A percentile compares a stretch with the other conserved stretches of the same genome.
These are phyloP conservation scores for Hypocryptadius cinnamomeus DNA, from an alignment of 2,113 vertebrate genomes.

Conservation along the genomic window DNA sequence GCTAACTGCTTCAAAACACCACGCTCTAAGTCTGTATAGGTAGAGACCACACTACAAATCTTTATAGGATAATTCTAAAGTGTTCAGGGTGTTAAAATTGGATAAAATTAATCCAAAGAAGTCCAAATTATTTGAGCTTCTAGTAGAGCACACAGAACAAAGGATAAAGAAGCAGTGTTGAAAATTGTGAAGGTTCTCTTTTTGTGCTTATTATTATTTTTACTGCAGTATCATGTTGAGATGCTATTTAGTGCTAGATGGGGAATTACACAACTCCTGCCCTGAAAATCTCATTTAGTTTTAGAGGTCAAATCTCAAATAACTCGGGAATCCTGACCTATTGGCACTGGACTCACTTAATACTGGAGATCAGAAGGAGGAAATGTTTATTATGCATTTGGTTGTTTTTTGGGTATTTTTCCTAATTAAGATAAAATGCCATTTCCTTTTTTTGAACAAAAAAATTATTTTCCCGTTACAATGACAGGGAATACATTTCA, in stretches of 20 bases:
- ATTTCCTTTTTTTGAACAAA: background rate
- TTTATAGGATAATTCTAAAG: background rate
- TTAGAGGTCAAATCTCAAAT: background rate
- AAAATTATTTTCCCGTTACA: background rate
- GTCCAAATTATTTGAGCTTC: background rate
- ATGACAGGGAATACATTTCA: background rate
- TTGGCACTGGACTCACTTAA: background rate
- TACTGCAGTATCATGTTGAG: background rate
- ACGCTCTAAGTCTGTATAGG: background rate
- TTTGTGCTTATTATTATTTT: background rate
- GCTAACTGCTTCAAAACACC: background rate
- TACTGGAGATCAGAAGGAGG: background rate
- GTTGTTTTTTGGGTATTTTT: fast-evolving
- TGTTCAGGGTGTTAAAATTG: background rate
- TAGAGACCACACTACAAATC: background rate
- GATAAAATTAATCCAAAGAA: background rate
- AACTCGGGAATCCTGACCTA: background rate
- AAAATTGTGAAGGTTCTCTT: background rate
- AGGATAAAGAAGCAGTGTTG: background rate
- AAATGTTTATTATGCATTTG: background rate
- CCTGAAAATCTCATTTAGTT: background rate
- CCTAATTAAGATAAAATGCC: background rate
- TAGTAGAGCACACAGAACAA: background rate
- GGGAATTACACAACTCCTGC: background rate
- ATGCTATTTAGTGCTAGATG: background rate